These are phyloP conservation scores for Lanius collurio DNA, from an alignment of 2,113 vertebrate species.

Conservation along the genomic window DNA sequence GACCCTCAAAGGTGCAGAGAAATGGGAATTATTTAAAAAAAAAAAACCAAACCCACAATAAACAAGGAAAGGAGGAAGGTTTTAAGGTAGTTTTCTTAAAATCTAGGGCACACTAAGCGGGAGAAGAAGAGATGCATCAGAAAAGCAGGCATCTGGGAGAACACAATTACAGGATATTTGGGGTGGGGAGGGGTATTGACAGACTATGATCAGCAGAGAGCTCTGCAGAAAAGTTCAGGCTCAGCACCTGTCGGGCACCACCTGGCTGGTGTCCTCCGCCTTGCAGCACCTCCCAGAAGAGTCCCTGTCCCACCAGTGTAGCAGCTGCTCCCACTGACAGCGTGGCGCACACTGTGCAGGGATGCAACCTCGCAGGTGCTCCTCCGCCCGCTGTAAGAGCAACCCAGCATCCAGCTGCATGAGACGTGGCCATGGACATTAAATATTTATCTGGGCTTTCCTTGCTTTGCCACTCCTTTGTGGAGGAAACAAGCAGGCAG, in stretches of 20 bases:
- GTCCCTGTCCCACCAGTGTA: fast-evolving
- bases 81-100: neutral
- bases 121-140: neutral
- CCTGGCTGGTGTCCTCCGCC: neutral
- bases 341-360: fast-evolving
- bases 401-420: neutral
- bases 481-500: neutral
- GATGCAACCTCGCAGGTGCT: fast-evolving
- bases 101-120: neutral
- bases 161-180: neutral
- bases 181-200: fast-evolving
- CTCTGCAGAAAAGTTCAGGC: neutral
- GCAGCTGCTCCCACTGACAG: fast-evolving
- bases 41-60: neutral
- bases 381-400: fast-evolving
- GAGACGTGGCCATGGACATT: neutral
- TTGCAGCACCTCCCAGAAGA: fast-evolving
- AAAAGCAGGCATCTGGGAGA: neutral
- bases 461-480: neutral
- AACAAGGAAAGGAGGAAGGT: neutral
- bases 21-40: neutral
- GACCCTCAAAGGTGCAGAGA: neutral
- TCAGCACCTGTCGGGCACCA: fast-evolving
- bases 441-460: neutral
- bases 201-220: neutral